These are phyloP conservation scores for Tetragonula carbonaria DNA, from an alignment of 2,888 invertebrate species.

Conservation along the genomic window DNA sequence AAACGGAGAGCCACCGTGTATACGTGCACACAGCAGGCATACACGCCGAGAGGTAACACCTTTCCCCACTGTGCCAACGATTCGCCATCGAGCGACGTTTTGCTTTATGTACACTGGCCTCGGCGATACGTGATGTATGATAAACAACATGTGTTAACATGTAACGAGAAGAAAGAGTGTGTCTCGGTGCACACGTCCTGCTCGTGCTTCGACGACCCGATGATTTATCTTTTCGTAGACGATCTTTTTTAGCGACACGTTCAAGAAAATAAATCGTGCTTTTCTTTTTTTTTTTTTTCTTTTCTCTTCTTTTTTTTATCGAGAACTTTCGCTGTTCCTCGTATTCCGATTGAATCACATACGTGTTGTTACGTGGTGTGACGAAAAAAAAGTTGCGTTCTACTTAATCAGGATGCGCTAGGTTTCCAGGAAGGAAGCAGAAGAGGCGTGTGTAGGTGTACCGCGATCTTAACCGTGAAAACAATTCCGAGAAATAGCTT, in stretches of 20 bases:
- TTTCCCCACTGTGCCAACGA: constrained; percentile 22
- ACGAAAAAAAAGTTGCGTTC: not conserved
- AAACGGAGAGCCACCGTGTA: constrained; percentile 18
- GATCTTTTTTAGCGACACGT: not conserved
- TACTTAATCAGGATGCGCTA: not conserved
- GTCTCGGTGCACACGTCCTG: constrained; percentile 10
- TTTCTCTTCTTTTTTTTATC: not conserved
- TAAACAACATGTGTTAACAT: constrained; percentile 75
- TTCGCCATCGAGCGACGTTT: constrained; percentile 41
- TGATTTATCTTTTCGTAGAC: not conserved
- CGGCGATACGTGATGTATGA: constrained; percentile 71
- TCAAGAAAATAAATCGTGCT: not conserved
- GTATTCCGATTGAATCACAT: not conserved
- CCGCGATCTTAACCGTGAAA: constrained; percentile 66
- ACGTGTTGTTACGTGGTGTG: not conserved
- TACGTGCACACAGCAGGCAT: not conserved
- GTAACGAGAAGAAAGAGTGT: constrained; percentile 57
- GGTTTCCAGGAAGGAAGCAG: constrained; percentile 23
- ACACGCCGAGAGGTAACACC: constrained; percentile 46
- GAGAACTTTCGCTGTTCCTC: too few species aligned
- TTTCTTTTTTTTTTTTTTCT: too few species aligned
- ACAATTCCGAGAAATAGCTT: constrained; percentile 75
- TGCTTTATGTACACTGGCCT: constrained; percentile 67
- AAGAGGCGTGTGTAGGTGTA: constrained; percentile 46
- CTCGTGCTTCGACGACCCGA: not conserved